Conservation (phyloP, 2,888 invertebrate genomes). For the Meiosimyza platycephala region DNA sequence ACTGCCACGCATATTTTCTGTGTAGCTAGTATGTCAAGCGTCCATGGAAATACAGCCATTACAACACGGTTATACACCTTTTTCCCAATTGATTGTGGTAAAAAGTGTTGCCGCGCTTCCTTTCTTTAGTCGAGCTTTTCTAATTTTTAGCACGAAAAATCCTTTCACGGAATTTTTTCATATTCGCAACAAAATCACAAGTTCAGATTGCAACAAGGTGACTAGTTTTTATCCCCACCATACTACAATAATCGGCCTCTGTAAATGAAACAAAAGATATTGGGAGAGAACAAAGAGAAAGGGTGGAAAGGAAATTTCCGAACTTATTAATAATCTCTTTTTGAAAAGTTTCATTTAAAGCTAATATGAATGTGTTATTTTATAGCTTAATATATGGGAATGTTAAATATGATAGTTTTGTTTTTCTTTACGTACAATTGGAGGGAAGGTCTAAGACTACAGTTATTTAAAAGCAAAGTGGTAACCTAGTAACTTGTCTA, state of each 20-base stretch:
- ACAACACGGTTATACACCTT: slow-evolving; percentile 45
- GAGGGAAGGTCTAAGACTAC: no score
- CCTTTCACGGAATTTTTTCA: slow-evolving; percentile 30
- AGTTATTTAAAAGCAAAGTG: no score
- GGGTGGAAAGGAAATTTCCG: slow-evolving; percentile 51
- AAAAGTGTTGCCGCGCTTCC: slow-evolving; percentile 49
- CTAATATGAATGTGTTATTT: slow-evolving; percentile 28
- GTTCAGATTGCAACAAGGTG: slow-evolving; percentile 39
- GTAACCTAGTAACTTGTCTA: no score
- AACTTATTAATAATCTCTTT: slow-evolving; percentile 30
- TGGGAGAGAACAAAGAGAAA: slow-evolving; percentile 66
- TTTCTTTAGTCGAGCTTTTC: slow-evolving; percentile 1
- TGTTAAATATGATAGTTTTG: neutral
- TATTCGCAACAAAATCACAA: slow-evolving; percentile 47
- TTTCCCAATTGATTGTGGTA: slow-evolving; percentile 50
- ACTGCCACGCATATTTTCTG: slow-evolving; percentile 6
- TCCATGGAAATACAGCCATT: no score
- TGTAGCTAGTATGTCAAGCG: slow-evolving; percentile 5
- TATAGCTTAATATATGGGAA: slow-evolving; percentile 30
- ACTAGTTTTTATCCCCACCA: slow-evolving; percentile 69
- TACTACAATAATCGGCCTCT: slow-evolving; percentile 83
- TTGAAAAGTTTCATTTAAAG: slow-evolving; percentile 17
- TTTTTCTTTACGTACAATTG: neutral
- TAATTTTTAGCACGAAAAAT: slow-evolving; percentile 2
- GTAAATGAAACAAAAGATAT: slow-evolving; percentile 69